Base-by-base conservation (phyloP, 2,113 vertebrate species). In the Dermatemys mawii region DNA sequence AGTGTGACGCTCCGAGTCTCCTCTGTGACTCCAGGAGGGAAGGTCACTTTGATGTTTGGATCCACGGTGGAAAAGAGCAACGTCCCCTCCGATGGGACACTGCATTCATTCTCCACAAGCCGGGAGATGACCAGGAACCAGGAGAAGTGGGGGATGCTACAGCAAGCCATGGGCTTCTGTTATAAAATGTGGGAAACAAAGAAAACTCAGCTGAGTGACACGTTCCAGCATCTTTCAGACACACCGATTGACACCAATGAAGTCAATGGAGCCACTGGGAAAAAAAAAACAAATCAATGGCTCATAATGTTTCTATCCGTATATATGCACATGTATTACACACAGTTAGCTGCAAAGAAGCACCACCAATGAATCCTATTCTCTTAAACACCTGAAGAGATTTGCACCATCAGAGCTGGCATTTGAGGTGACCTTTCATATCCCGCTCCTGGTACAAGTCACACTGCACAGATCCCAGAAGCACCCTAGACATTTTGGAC, bases 91-190 rank as follows among this genome's bases (percentile, higher is more conserved):
- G 86, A 41, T 19, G 99, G 97, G 24, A 99, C 98, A 44, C 97
- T 93, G 96, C 99, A 99, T 84, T 97, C 95, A 85, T 99, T 98
- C 90, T 98, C 98, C 87, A 98, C 98, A 12, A 98, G 99, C 73
- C 98, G 98, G 17, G 98, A 98, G 22, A 99, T 97, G 9, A 98
- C 99, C 19, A 99, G 98, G 93, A 99, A 99, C 99, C 99, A 99
- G 8, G 99, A 99, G 97, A 99, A 99, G 87, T 99, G 99, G 44
- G 94, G 97, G 48, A 99, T 98, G 14, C 96, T 97, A 94, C 99
- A 99, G 95, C 97, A 98, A 21, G 99, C 99, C 98, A 99, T 90
- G 93, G 98, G 94, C 55, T 97, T 83, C 96, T 95, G 97, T 63
- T 84, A 90, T 8, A 67, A 44, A 81, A 54, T 83, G 44, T 90